phyloP scores from a whole-genome alignment of 2,797 vertebrate genomes.

The Numenius phaeopus region DNA sequence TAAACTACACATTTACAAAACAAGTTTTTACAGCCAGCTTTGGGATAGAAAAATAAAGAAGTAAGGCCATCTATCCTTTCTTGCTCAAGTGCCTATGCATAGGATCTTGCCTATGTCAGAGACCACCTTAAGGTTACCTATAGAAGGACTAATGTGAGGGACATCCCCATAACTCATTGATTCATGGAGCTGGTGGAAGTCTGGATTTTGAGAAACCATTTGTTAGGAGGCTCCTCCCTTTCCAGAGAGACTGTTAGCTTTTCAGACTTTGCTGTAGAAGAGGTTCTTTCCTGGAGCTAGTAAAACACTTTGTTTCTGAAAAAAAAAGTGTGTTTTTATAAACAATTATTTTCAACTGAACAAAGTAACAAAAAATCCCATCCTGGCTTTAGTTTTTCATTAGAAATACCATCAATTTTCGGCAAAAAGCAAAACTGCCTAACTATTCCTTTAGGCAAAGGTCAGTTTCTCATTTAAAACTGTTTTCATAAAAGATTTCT shows the following conservation, averaged over 20 bases:
- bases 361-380: background rate
- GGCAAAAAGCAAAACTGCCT: background rate
- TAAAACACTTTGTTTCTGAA: background rate
- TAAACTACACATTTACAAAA: background rate
- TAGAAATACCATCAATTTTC: background rate
- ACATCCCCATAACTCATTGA: background rate
- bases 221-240: rapidly evolving
- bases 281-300: background rate
- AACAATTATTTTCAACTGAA: background rate
- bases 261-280: background rate
- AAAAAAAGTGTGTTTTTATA: background rate
- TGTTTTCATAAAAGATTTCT: background rate
- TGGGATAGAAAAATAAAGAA: background rate
- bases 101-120: background rate
- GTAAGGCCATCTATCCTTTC: background rate
- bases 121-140: background rate
- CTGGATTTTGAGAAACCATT: background rate
- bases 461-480: background rate
- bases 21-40: background rate
- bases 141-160: background rate
- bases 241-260: background rate
- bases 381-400: background rate
- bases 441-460: background rate
- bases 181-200: background rate
- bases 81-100: background rate